These are phyloP conservation scores for Eurystomus glaucurus DNA, from an alignment of 2,797 vertebrate species.

Conservation along the genomic window DNA sequence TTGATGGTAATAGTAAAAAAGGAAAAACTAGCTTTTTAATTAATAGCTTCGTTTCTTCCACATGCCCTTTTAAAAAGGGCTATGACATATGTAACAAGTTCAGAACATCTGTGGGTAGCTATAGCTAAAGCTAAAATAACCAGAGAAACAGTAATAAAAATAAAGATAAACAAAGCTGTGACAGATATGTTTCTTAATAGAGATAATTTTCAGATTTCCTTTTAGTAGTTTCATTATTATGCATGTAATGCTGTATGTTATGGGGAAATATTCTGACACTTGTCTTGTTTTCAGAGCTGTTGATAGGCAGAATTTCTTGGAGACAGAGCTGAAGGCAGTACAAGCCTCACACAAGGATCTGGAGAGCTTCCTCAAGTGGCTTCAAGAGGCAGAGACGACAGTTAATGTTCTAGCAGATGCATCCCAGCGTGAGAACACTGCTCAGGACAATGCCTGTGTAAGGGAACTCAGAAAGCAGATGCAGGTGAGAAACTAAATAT, in stretches of 20 bases:
- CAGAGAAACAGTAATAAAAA: not conserved
- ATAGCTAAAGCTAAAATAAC: not conserved
- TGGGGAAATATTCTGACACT: not conserved
- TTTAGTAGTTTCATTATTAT: not conserved
- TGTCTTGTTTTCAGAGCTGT: conserved; percentile 83
- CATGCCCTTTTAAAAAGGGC: not conserved
- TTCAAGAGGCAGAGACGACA: conserved; percentile 94
- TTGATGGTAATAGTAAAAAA: not conserved
- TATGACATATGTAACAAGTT: not conserved
- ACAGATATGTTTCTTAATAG: not conserved
- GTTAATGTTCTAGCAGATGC: conserved; percentile 92
- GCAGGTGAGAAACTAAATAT: conserved; percentile 85
- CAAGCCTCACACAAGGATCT: conserved; percentile 92
- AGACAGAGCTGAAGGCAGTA: conserved; percentile 89
- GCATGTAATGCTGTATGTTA: not conserved
- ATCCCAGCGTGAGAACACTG: conserved; percentile 90
- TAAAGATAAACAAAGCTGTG: not conserved
- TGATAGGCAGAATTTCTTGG: conserved; percentile 89
- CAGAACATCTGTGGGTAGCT: not conserved
- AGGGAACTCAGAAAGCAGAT: conserved; percentile 90
- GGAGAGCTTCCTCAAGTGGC: conserved; percentile 95
- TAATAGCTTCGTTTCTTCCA: not conserved
- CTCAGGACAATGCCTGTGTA: conserved; percentile 86
- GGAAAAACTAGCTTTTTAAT: not conserved
- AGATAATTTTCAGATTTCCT: not conserved